Evolutionary conservation across 2,888 invertebrate species (phyloP).

Genomic region (Drosophila tripunctata): DNA sequence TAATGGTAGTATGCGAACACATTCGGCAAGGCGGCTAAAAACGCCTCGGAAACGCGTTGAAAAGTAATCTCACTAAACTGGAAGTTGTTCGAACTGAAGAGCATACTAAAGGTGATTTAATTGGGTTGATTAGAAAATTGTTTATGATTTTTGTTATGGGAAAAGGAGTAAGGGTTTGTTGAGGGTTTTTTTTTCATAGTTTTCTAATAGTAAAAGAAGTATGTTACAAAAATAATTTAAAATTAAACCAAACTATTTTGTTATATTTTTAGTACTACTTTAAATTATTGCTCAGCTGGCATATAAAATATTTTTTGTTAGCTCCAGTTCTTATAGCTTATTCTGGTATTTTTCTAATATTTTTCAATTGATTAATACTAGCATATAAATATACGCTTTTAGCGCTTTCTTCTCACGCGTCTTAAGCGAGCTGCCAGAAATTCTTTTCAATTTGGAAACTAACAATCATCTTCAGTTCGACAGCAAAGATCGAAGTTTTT

Average conservation of each 20-base stretch:
- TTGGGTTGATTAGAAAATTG: not conserved
- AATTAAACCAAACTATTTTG: not conserved
- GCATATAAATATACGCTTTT: not conserved
- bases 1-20: slow-evolving; percentile 1
- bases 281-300: not conserved
- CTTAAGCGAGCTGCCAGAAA: not conserved
- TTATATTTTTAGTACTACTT: not conserved
- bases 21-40: slow-evolving; percentile 28
- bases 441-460: slow-evolving; percentile 1
- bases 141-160: not conserved
- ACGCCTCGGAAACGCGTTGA: slow-evolving; percentile 24
- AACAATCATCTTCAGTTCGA: slow-evolving; percentile 33
- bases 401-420: slow-evolving; percentile 12
- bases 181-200: too few relatives aligned
- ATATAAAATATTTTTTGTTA: not conserved
- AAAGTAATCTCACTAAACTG: slow-evolving; percentile 5
- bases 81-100: not conserved
- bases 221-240: too few relatives aligned
- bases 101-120: not conserved
- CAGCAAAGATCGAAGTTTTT: slow-evolving; percentile 24
- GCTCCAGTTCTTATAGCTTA: too few relatives aligned
- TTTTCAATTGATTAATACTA: not conserved
- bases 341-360: not conserved
- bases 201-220: too few relatives aligned
- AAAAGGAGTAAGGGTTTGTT: too few relatives aligned